phyloP scores from a whole-genome alignment of 1,140 invertebrate species.

The Phenacoccus solenopsis region DNA sequence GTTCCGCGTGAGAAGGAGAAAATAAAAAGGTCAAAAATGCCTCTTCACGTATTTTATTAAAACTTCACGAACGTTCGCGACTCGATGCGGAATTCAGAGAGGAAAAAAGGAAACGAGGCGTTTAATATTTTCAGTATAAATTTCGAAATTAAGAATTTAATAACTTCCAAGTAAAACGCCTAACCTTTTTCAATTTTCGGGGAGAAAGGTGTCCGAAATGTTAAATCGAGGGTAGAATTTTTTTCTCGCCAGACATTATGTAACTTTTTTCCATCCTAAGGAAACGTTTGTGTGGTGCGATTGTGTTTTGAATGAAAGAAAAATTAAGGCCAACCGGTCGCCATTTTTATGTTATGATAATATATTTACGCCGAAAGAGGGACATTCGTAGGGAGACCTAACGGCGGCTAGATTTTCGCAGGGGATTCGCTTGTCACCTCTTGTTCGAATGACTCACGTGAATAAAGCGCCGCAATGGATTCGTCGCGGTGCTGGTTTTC shows the following conservation, averaged over 20 bases:
- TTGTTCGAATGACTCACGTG: slow-evolving; percentile 9
- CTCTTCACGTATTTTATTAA: not conserved
- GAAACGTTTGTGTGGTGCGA: too few species aligned
- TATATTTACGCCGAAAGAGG: slow-evolving; percentile 10
- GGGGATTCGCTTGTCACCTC: slow-evolving; percentile 13
- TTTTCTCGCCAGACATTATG: too few species aligned
- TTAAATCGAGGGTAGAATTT: too few species aligned
- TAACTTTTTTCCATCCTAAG: too few species aligned
- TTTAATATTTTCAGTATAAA: not conserved
- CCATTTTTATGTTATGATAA: slow-evolving; percentile 13
- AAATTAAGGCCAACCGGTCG: slow-evolving; percentile 15
- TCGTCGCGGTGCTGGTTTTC: slow-evolving; percentile 13
- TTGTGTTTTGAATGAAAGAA: not conserved
- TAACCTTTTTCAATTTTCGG: too few species aligned
- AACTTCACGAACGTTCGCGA: not conserved
- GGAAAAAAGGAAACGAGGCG: not conserved
- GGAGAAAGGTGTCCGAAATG: too few species aligned
- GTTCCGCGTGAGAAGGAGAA: too few species aligned
- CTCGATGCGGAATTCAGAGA: not conserved
- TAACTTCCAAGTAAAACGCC: not conserved
- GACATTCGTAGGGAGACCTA: not conserved
- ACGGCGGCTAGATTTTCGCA: not conserved
- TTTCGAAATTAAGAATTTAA: not conserved
- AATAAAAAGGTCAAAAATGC: too few species aligned
- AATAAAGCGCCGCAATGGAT: slow-evolving; percentile 15